Base-by-base conservation (phyloP, 2,888 invertebrate species). In the Sinopyrophorus schimmeli region DNA sequence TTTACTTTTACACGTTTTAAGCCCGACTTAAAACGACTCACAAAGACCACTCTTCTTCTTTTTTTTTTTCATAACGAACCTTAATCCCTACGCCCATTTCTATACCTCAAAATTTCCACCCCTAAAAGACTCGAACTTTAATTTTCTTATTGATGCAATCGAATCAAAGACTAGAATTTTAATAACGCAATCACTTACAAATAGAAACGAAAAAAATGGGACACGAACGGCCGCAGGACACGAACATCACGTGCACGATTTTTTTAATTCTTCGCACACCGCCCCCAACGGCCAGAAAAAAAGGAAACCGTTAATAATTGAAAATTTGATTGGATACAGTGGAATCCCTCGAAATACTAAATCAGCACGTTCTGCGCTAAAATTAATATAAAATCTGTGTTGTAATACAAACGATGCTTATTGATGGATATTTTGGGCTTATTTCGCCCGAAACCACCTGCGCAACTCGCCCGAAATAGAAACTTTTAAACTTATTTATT, bases 281-380 rank as follows among this genome's bases (percentile, higher is more conserved):
- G n/a, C n/a, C n/a, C n/a, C n/a, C n/a, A n/a, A 21, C 18, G 3
- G 21, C 7, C 9, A 21, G 21, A 21, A 21, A 5, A 9, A 21
- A 21, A 21, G 7, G 9, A 21, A 31, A 17, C 9, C 18, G 11
- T 41, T 41, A 24, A 32, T 41, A 32, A 32, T 17, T 23, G 32
- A 31, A 32, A 16, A 32, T 11, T 6, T 23, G 24, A 32, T 23
- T 23, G 23, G 16, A 41, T 24, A 16, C 14, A 9, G n/a, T 7
- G 17, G 27, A 42, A 43, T 43, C 34, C 43, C 23, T 3, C n/a
- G 34, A 15, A 35, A 35, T n/a, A 35, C 35, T 28, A 43, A 35
- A 34, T 35, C 28, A 15, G 35, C 43, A 43, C 43, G 43, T 43
- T 43, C 34, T 31, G 6, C 4, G 34, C 34, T 35, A 27, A 35